phyloP scores from a whole-genome alignment of 2,113 vertebrate species.

The Corydoras sp. region DNA sequence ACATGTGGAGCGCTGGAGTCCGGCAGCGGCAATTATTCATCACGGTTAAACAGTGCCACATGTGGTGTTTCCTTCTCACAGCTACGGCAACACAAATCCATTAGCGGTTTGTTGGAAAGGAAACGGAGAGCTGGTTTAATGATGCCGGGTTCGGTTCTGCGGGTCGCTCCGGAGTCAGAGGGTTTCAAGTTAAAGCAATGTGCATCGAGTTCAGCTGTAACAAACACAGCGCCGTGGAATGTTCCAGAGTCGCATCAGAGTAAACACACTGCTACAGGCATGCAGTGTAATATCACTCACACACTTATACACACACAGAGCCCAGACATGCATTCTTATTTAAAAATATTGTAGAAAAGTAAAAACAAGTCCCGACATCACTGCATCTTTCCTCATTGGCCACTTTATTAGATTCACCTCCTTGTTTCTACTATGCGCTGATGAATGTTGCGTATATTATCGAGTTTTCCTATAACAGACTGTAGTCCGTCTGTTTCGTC shows the following conservation, averaged over 20 bases:
- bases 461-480: no score
- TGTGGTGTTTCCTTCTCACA: not conserved
- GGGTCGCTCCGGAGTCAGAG: not conserved
- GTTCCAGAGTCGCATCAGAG: conserved; percentile 37
- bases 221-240: conserved; percentile 40
- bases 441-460: no score
- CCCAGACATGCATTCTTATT: not conserved
- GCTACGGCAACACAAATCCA: not conserved
- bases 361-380: no score
- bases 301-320: not conserved
- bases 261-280: conserved; percentile 43
- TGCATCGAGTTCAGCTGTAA: conserved; percentile 9
- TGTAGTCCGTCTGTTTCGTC: no score
- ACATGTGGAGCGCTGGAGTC: not conserved
- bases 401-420: no score
- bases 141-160: not conserved
- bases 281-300: conserved; percentile 22
- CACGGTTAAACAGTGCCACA: conserved; percentile 20
- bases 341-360: not conserved
- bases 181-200: not conserved
- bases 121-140: not conserved
- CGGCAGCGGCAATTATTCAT: conserved; percentile 14
- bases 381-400: no score
- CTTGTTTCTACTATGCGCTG: no score
- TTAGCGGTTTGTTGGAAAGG: not conserved